Evolutionary conservation across 2,113 vertebrate species (phyloP), one percentile per base, ranked within the genome.

Genomic region (Fregata magnificens): DNA sequence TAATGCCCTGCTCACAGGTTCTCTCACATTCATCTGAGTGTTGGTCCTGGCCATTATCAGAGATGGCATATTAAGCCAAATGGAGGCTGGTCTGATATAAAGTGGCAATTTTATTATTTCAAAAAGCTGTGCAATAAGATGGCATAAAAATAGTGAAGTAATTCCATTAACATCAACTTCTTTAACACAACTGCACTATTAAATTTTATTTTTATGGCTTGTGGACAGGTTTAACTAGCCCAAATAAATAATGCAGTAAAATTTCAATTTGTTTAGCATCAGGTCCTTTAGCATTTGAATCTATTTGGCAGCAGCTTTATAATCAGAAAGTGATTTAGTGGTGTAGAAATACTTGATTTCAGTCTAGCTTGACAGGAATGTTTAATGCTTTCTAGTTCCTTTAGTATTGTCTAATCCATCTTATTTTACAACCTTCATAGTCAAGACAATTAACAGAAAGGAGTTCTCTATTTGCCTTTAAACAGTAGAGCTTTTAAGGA

Each of bases 291-390:
- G 36, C 77, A 89, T 87, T 90, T 91, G 65, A 93, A 92, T 79
- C 63, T 91, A 61, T 82, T 84, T 95, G 86, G 83, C 78, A 76
- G 86, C 77, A 95, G 72, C 44, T 94, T 95, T 95, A 91, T 82
- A 84, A 95, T 76, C 86, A 88, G 94, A 84, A 93, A 93, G 77
- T 97, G 80, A 97, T 95, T 91, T 91, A 97, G 73, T 93, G 69
- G 36, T 82, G 45, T 84, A 92, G 93, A 95, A 97, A 97, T 97
- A 97, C 94, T 95, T 91, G 11, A 96, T 97, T 95, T 92, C 70
- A 95, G 59, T 72, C 52, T 87, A 91, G 69, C 65, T 95, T 82
- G 49, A 95, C 77, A 89, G 77, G 52, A 97, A 87, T 82, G 66
- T 91, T 94, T 89, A 95, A 96, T 93, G 86, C 40, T 91, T 95